Base-by-base conservation (phyloP, 2,888 invertebrate species). In the Sphaerophoria taeniata region DNA sequence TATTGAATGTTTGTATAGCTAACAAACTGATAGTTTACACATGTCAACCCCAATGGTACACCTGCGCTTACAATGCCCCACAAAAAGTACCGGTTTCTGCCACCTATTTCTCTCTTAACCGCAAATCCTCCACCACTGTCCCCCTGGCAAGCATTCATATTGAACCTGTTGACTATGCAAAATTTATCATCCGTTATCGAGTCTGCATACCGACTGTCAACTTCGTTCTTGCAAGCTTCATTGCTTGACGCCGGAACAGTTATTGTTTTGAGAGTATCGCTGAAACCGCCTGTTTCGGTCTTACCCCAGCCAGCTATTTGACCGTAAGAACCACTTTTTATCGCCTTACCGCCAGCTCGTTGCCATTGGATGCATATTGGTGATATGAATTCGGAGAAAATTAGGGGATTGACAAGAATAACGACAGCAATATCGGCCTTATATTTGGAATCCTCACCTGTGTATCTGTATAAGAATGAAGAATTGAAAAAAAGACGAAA, bases 371-470 rank as follows among this genome's bases (percentile, higher is more conserved):
- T 84, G 86, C 92, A 92, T 3, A 92, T 90, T 9, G 92, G 91
- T 69, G 90, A 90, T 7, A 92, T 90, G 34, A 89, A 88, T 55
- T 87, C 85, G 0, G 90, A 89, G 34, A 90, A 88, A 9, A 73
- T 76, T 36, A 92, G 89, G 11, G 83, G 56, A 33, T 87, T 87
- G 60, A 87, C 87, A 36, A 91, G 78, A n/a, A 90, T 87, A 11
- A 92, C 39, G 4, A 92, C 70, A 0, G 92, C 92, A 61, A 92
- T 89, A 87, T 92, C 92, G 3, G 87, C 87, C 31, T 76, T 73
- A 63, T 87, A 91, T n/a, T n/a, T n/a, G n/a, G n/a, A n/a, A n/a
- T n/a, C n/a, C n/a, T n/a, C n/a, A n/a, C n/a, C n/a, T n/a, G n/a
- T n/a, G n/a, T n/a, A n/a, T n/a, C n/a, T n/a, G n/a, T n/a, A n/a